Percentiles rank a stretch among this genome's conserved stretches.
Evolutionary conservation across 2,113 vertebrate species (phyloP).

Genomic region (Pseudorectes ferrugineus): DNA sequence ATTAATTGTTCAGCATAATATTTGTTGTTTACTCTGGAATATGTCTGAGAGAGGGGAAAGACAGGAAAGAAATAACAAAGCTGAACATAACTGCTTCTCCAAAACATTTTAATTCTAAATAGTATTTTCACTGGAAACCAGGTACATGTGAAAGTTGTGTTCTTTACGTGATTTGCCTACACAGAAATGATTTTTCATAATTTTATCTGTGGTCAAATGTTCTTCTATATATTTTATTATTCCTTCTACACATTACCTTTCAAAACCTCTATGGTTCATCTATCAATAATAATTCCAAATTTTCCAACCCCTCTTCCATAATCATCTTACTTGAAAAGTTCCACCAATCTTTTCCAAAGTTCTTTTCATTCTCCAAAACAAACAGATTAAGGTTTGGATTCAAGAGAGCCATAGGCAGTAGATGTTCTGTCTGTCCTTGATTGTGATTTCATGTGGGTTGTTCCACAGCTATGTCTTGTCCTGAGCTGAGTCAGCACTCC

Average conservation of each 20-base stretch:
- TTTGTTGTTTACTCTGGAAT: conserved; percentile 25
- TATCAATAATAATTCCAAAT: neutral
- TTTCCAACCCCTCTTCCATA: neutral
- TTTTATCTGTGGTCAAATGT: neutral
- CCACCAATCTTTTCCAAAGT: neutral
- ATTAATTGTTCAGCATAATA: conserved; percentile 35
- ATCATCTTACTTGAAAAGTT: neutral
- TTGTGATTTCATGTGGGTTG: neutral
- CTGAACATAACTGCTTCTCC: neutral
- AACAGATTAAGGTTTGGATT: neutral
- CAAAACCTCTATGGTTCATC: neutral
- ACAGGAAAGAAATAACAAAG: neutral
- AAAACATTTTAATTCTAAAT: neutral
- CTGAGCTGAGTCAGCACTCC: neutral
- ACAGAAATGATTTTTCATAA: neutral
- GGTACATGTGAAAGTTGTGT: neutral
- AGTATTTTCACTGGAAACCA: neutral
- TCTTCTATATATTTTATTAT: neutral
- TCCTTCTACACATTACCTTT: neutral
- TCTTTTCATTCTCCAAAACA: neutral
- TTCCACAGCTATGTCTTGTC: neutral
- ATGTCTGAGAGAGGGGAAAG: neutral
- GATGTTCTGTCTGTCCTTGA: neutral
- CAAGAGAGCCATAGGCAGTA: neutral
- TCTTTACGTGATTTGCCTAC: neutral